A percentile compares a stretch with the other conserved stretches of the same genome.
phyloP scores from a whole-genome alignment of 2,113 vertebrate genomes.

The Uropsilus gracilis region DNA sequence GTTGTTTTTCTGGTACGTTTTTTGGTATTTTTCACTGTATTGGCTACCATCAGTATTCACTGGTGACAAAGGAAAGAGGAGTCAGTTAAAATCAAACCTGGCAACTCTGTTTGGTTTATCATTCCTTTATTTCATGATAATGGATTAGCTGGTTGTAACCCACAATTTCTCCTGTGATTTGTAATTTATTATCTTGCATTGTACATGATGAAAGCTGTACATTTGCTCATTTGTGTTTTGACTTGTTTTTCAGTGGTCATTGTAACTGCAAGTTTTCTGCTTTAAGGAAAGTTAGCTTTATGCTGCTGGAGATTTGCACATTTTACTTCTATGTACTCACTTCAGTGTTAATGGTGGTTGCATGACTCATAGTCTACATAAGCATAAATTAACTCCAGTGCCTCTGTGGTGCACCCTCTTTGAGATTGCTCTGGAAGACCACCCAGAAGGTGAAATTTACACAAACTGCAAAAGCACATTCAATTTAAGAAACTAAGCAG shows the following conservation, averaged over 20 bases:
- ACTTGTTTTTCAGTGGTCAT: slow-evolving; percentile 19
- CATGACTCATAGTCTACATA: slow-evolving; percentile 67
- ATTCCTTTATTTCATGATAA: background rate
- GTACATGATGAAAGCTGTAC: background rate
- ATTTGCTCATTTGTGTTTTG: slow-evolving; percentile 11
- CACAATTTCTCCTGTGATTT: background rate
- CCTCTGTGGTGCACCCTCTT: slow-evolving; percentile 46
- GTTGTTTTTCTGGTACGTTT: background rate
- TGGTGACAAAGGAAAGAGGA: background rate
- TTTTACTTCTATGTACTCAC: slow-evolving; percentile 56
- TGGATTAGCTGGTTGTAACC: background rate
- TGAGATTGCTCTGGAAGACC: slow-evolving; percentile 60
- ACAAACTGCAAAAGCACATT: slow-evolving; percentile 38
- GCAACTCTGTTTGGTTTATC: background rate
- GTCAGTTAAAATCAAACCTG: background rate
- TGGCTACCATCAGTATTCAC: background rate
- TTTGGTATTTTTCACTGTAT: background rate
- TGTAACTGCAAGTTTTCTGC: slow-evolving; percentile 13
- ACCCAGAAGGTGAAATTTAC: slow-evolving; percentile 67
- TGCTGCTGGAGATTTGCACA: slow-evolving; percentile 54
- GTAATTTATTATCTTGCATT: background rate
- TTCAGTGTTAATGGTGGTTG: slow-evolving; percentile 66
- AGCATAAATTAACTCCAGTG: slow-evolving; percentile 64
- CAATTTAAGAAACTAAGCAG: slow-evolving; percentile 10
- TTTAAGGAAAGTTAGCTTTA: slow-evolving; percentile 33